A percentile compares a stretch with the other conserved stretches of the same genome.
Conservation (phyloP, 2,797 vertebrate genomes). For the Atherinosoma microstoma region DNA sequence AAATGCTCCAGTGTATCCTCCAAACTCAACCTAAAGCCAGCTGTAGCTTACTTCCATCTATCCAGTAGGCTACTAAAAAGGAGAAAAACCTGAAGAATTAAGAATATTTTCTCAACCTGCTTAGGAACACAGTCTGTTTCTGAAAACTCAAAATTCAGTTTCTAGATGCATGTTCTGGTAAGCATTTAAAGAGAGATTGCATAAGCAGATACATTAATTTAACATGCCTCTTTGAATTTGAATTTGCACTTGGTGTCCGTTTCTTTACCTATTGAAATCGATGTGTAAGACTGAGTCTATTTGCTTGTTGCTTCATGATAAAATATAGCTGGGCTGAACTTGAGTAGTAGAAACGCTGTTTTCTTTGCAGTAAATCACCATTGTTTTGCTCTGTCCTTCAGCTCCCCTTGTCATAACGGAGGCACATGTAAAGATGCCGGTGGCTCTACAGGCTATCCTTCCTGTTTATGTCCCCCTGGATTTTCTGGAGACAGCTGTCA, state of each 20-base stretch:
- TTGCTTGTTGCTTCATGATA: not conserved
- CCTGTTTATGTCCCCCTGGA: conserved; percentile 89
- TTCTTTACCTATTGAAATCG: not conserved
- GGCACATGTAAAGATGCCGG: conserved; percentile 87
- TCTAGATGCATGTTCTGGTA: not conserved
- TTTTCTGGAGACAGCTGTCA: conserved; percentile 92
- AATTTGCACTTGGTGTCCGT: not conserved
- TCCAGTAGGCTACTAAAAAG: not conserved
- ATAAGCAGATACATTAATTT: not conserved
- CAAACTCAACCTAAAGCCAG: too few relatives aligned
- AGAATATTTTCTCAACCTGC: not conserved
- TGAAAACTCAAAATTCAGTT: not conserved
- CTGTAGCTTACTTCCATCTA: not conserved
- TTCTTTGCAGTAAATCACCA: conserved; percentile 27
- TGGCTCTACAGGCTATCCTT: conserved; percentile 77
- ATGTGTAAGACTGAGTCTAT: not conserved
- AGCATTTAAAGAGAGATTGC: not conserved
- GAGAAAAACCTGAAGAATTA: not conserved
- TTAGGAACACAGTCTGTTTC: not conserved
- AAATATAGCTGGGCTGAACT: conserved; percentile 7
- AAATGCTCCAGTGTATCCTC: too few relatives aligned
- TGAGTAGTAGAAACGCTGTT: not conserved
- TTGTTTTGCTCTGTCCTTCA: conserved; percentile 62
- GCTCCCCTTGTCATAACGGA: conserved; percentile 92
- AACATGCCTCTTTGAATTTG: not conserved